Percentiles rank a stretch among this genome's conserved stretches.
phyloP scores from a whole-genome alignment of 2,113 vertebrate species.

The Cavia aperea region DNA sequence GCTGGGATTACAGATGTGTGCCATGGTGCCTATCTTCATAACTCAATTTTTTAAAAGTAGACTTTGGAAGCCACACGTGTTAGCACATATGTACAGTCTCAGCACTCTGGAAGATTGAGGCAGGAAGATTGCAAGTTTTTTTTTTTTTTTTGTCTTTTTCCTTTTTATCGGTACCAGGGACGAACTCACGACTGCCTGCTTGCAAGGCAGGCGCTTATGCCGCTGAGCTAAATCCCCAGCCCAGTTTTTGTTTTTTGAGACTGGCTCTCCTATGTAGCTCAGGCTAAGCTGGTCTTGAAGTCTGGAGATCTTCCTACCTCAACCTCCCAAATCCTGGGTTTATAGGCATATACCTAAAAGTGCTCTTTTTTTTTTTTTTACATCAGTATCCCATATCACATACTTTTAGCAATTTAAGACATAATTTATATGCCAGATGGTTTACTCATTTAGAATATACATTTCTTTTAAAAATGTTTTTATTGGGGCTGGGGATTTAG shows the following conservation, averaged over 20 bases:
- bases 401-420: not conserved
- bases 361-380: not conserved
- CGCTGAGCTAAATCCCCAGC: no score
- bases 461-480: not conserved
- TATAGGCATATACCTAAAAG: not conserved
- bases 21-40: not conserved
- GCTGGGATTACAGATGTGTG: not conserved
- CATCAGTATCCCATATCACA: not conserved
- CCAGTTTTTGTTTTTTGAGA: not conserved
- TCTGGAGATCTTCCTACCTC: not conserved
- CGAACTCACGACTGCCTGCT: no score
- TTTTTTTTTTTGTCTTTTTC: not conserved
- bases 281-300: not conserved
- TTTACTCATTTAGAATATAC: not conserved
- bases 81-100: not conserved
- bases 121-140: not conserved
- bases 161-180: no score
- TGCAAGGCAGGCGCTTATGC: no score
- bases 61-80: not conserved
- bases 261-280: not conserved
- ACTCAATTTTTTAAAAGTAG: not conserved
- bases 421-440: not conserved
- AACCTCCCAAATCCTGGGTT: not conserved
- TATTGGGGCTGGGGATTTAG: not conserved
- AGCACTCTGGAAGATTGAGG: no score